Conservation (phyloP, 2,113 vertebrate species). For the Australoheros scitulus region DNA sequence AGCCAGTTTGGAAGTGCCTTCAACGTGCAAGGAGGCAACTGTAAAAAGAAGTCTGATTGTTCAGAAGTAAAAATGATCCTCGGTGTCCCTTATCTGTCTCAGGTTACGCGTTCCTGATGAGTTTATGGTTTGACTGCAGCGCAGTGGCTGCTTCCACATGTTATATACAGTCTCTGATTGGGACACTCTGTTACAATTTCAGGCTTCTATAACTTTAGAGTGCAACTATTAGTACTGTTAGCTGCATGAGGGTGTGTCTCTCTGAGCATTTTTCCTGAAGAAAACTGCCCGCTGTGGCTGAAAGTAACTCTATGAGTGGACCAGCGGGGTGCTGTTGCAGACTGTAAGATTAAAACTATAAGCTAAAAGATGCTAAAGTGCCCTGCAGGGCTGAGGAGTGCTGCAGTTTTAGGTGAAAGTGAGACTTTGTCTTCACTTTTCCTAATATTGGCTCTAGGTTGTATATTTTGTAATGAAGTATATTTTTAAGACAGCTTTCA, state of each 20-base stretch:
- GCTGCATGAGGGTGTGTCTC: background rate
- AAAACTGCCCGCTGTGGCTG: background rate
- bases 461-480: background rate
- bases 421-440: background rate
- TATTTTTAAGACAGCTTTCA: background rate
- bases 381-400: background rate
- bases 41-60: too few relatives aligned
- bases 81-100: too few relatives aligned
- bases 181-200: too few relatives aligned
- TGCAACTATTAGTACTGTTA: accelerated
- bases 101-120: too few relatives aligned
- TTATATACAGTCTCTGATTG: too few relatives aligned
- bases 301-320: background rate
- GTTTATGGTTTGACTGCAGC: too few relatives aligned
- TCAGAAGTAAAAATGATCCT: too few relatives aligned
- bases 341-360: background rate
- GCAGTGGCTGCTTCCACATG: too few relatives aligned
- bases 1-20: too few relatives aligned
- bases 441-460: background rate
- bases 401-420: background rate
- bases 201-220: too few relatives aligned
- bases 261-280: too few relatives aligned
- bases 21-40: too few relatives aligned
- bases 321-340: background rate
- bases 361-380: accelerated